These are phyloP conservation scores for Tarsius wallacei DNA, from an alignment of 2,797 vertebrate genomes.

Conservation along the genomic window DNA sequence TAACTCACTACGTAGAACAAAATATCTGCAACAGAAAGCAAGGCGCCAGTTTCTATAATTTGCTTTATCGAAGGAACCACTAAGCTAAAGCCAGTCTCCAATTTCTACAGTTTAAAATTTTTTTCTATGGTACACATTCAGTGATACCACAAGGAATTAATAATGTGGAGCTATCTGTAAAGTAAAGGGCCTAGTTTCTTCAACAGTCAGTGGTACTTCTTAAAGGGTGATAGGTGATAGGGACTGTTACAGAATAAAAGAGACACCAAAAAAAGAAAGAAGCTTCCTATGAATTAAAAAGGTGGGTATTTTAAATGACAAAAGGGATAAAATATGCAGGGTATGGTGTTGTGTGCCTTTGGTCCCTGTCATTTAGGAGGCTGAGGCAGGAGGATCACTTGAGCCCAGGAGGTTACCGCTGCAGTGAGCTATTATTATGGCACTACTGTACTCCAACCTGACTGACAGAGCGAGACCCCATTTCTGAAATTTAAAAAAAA, in stretches of 20 bases:
- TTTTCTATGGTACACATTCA: background rate
- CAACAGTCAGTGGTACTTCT: background rate
- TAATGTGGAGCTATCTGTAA: background rate
- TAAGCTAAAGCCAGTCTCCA: too few species aligned
- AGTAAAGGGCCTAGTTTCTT: background rate
- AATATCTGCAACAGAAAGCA: too few species aligned
- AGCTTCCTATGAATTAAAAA: slow-evolving; percentile 30
- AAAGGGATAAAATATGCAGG: background rate
- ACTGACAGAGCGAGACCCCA: background rate
- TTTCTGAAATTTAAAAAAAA: background rate
- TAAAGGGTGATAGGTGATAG: background rate
- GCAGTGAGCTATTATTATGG: background rate
- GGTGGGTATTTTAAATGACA: slow-evolving; percentile 4
- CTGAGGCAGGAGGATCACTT: background rate
- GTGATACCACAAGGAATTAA: background rate
- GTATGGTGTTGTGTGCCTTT: background rate
- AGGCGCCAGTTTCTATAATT: background rate
- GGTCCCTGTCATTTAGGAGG: background rate
- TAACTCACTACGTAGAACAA: background rate
- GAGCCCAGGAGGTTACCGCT: background rate
- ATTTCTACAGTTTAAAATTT: background rate
- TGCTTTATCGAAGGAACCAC: too few species aligned
- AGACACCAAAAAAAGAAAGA: background rate
- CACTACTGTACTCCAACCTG: background rate
- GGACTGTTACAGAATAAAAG: background rate